These are phyloP conservation scores for Girardinus metallicus DNA, from an alignment of 2,797 vertebrate genomes.

Conservation along the genomic window DNA sequence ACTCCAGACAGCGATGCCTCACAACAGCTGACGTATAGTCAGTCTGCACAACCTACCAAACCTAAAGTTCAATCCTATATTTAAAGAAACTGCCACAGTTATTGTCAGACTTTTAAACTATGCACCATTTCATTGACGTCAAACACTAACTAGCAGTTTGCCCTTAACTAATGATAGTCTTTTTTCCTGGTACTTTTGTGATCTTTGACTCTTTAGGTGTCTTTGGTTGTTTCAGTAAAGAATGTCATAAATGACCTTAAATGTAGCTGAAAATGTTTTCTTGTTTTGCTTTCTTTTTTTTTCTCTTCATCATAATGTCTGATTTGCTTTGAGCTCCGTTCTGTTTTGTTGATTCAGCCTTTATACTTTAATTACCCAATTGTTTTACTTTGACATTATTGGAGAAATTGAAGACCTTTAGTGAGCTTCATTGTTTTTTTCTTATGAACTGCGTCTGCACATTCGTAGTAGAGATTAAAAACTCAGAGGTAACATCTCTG, in stretches of 20 bases:
- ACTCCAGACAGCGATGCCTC: not conserved
- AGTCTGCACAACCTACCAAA: not conserved
- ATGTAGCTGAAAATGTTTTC: not conserved
- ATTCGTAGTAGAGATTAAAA: slow-evolving; percentile 10
- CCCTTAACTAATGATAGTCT: not conserved
- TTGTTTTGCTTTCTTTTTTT: not conserved
- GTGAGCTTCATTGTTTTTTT: slow-evolving; percentile 14
- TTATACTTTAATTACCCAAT: not conserved
- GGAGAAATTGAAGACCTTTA: slow-evolving; percentile 7
- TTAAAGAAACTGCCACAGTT: not conserved
- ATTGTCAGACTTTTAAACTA: not conserved
- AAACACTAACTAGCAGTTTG: not conserved
- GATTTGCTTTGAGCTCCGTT: not conserved
- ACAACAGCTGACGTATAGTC: not conserved
- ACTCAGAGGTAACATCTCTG: not conserved
- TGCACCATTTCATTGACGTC: not conserved
- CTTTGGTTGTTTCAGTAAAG: not conserved
- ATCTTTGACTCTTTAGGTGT: not conserved
- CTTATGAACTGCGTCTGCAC: not conserved
- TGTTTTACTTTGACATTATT: not conserved
- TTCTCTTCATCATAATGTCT: not conserved
- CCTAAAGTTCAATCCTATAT: not conserved
- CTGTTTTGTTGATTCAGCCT: not conserved
- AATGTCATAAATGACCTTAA: not conserved
- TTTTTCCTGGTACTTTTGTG: not conserved